These are phyloP conservation scores for Zaprionus vittiger DNA, from an alignment of 1,140 invertebrate species.

Conservation along the genomic window DNA sequence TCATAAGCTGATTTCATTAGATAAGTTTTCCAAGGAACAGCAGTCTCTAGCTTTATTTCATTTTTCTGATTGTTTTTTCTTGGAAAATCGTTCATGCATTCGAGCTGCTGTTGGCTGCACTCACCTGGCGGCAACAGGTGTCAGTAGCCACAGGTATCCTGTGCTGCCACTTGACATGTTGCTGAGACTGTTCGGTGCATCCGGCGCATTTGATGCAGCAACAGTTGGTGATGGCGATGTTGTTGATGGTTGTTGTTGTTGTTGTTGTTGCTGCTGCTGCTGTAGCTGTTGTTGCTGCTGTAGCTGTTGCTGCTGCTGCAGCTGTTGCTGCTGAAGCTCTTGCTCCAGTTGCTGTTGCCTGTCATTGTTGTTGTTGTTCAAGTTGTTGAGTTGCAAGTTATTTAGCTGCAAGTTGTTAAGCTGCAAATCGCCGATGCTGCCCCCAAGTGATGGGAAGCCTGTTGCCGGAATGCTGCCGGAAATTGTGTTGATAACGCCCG, in stretches of 20 bases:
- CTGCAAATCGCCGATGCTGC: constrained; percentile 64
- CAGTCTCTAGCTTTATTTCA: no score
- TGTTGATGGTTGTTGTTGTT: constrained; percentile 26
- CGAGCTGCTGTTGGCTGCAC: constrained; percentile 17
- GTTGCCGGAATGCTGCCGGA: constrained; percentile 77
- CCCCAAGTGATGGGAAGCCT: constrained; percentile 43
- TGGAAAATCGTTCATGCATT: neutral
- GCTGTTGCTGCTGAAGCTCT: constrained; percentile 18
- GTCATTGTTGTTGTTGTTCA: constrained; percentile 1
- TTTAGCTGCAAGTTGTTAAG: constrained; percentile 53
- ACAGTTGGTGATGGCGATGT: constrained; percentile 17
- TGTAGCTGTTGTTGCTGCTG: constrained; percentile 24
- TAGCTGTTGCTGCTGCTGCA: neutral
- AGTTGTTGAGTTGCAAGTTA: constrained; percentile 29
- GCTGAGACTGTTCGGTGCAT: constrained; percentile 12
- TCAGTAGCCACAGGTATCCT: constrained; percentile 81
- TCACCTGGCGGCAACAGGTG: constrained; percentile 84
- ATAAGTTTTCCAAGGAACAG: no score
- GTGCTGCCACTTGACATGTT: constrained; percentile 15
- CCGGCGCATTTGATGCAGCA: neutral
- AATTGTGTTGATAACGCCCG: constrained; percentile 78
- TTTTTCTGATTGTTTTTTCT: neutral
- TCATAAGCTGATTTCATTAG: no score
- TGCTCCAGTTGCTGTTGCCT: constrained; percentile 32
- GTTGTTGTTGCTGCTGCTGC: constrained; percentile 6